Evolutionary conservation across 2,888 invertebrate genomes (phyloP).

Genomic region (Linnaemya vulpina): DNA sequence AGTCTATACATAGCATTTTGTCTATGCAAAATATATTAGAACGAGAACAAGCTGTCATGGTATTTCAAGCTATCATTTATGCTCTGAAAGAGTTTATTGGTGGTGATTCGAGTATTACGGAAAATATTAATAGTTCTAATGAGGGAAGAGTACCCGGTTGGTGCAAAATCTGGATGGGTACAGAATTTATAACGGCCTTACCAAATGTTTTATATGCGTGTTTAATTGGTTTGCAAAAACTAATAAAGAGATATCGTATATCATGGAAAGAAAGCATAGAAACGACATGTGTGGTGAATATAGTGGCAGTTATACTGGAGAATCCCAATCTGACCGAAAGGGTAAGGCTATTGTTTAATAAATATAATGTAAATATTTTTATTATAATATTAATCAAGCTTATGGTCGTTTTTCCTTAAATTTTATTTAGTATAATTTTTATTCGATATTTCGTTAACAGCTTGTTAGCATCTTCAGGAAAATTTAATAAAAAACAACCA

Average conservation of each 20-base stretch:
- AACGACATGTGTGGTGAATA: conserved; percentile 86
- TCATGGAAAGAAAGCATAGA: conserved; percentile 92
- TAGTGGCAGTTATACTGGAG: conserved; percentile 84
- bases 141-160: conserved; percentile 46
- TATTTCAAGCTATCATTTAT: conserved; percentile 86
- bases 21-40: conserved; percentile 84
- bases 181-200: conserved; percentile 83
- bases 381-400: too few species aligned
- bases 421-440: too few species aligned
- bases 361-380: too few species aligned
- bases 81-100: conserved; percentile 85
- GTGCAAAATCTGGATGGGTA: conserved; percentile 65
- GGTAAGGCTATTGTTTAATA: conserved; percentile 79
- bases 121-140: conserved; percentile 8
- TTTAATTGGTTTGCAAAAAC: conserved; percentile 86
- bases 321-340: conserved; percentile 84
- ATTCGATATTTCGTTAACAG: too few species aligned
- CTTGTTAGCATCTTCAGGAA: too few species aligned
- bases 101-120: conserved; percentile 56
- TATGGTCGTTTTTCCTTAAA: too few species aligned
- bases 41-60: conserved; percentile 86
- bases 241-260: conserved; percentile 88
- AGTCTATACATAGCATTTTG: conserved; percentile 81
- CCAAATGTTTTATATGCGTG: conserved; percentile 86
- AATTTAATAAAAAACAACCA: too few species aligned